These are phyloP conservation scores for Phrynosoma platyrhinos DNA, from an alignment of 2,113 vertebrate genomes.

Conservation along the genomic window DNA sequence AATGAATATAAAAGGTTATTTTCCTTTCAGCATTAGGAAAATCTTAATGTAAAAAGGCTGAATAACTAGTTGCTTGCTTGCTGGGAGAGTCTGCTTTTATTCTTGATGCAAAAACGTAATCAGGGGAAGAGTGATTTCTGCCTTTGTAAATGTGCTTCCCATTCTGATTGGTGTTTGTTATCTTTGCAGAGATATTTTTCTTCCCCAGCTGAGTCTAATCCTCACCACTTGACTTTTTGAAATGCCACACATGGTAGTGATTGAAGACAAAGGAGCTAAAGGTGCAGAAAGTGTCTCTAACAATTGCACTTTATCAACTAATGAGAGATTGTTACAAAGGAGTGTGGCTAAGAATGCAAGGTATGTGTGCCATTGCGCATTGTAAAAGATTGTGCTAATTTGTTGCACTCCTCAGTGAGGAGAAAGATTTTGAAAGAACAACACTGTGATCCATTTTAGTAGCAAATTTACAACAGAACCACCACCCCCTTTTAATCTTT, in stretches of 20 bases:
- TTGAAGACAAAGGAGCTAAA: conserved; percentile 33
- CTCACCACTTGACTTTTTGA: conserved; percentile 49
- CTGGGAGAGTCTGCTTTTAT: background rate
- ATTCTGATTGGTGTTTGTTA: conserved; percentile 2
- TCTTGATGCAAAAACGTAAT: background rate
- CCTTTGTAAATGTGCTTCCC: conserved; percentile 13
- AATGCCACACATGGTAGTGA: conserved; percentile 26
- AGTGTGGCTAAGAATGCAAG: background rate
- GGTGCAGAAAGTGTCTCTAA: conserved; percentile 12
- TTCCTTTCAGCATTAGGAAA: background rate
- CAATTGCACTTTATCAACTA: background rate
- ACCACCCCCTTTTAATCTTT: background rate
- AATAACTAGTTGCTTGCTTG: background rate
- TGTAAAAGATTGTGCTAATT: background rate
- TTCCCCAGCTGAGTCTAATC: conserved; percentile 24
- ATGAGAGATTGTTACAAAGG: conserved; percentile 13
- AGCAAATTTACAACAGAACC: background rate
- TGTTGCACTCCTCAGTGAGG: background rate
- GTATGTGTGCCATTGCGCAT: background rate
- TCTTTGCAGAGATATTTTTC: conserved; percentile 30
- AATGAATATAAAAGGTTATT: background rate
- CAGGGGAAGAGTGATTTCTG: background rate
- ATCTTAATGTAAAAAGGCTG: background rate
- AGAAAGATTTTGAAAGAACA: conserved; percentile 1
- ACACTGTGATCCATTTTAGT: background rate